Evolutionary conservation across 2,888 invertebrate species (phyloP).

Genomic region (Vesta saturnalis): DNA sequence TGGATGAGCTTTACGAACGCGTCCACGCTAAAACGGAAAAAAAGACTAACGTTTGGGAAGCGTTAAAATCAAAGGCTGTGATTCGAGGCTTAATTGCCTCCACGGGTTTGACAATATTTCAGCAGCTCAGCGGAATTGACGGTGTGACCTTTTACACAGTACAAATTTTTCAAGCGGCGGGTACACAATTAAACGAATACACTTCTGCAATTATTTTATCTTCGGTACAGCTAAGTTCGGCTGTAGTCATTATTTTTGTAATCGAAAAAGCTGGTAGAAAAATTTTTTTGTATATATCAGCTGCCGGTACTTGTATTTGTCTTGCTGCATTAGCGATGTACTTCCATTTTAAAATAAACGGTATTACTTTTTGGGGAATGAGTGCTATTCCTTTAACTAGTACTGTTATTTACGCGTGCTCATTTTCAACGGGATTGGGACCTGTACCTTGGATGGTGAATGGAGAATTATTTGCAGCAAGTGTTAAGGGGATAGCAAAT

Average conservation of each 20-base stretch:
- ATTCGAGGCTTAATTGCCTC: conserved; percentile 75
- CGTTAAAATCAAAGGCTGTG: conserved; percentile 68
- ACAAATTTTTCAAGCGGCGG: conserved; percentile 75
- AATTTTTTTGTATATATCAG: conserved; percentile 54
- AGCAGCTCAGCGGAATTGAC: conserved; percentile 81
- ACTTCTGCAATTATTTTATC: conserved; percentile 80
- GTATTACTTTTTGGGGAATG: conserved; percentile 17
- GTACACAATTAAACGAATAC: conserved; percentile 70
- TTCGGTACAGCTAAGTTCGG: conserved; percentile 77
- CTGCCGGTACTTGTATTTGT: conserved; percentile 13
- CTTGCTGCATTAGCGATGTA: conserved; percentile 4
- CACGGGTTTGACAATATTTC: conserved; percentile 81
- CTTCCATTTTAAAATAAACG: conserved; percentile 1
- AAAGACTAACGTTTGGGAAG: conserved; percentile 65
- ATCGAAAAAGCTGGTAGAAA: conserved; percentile 82
- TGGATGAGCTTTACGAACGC: conserved; percentile 66
- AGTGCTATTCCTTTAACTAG: conserved; percentile 22
- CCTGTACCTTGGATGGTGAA: conserved; percentile 33
- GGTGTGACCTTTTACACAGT: conserved; percentile 82
- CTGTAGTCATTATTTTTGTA: conserved; percentile 71
- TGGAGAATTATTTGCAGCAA: conserved; percentile 29
- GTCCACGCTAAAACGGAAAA: conserved; percentile 46
- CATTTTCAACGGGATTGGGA: conserved; percentile 32
- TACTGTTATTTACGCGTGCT: conserved; percentile 24
- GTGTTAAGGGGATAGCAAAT: conserved; percentile 30